Base-by-base conservation (phyloP, 1,140 invertebrate genomes). In the Zaprionus camerounensis region DNA sequence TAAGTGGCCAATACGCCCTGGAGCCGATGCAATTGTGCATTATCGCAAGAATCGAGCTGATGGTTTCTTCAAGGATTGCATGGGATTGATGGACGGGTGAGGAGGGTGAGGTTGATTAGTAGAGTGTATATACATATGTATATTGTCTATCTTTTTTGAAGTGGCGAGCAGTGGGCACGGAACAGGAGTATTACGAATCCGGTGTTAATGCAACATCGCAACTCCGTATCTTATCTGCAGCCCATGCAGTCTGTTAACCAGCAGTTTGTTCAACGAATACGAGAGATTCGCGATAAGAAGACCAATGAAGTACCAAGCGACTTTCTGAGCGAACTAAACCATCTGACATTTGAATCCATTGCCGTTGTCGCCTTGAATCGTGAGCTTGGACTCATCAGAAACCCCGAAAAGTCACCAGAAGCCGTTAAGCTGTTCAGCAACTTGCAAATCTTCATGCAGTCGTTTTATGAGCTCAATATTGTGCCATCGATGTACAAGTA, bases 251-350 rank as follows among this genome's bases (percentile, higher is more conserved):
- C 53, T 0, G 82, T 94, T 1, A 95, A 95, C 4, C 77, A 93
- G 12, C 93, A 94, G 11, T 96, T 97, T 93, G 94, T 95, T 12
- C 92, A 94, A 46, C 96, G 97, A 59, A 94, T 95, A 56, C 93
- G 93, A 64, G 91, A 93, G 91, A 74, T 78, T 1, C 65, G 76
- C 3, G 76, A 78, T 59, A 38, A 62, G 6, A 2, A 69, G 12
- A 74, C 71, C 2, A 51, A 65, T 20, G 76, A 78, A 26, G 59
- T 78, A 7, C 76, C 76, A 1, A 65, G 26, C 0, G 44, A 74
- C 24, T 78, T 78, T 55, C 24, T 74, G 1, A 56, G 55, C 12
- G 76, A 78, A 20, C 46, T 78, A 6, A 61, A 49, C 26, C 61
- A 56, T 22, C n/a, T 66, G 22, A 71, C 66, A 3, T 76, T 76